Percentiles rank a stretch among this genome's conserved stretches.
Conservation (phyloP, 2,888 invertebrate species). For the Dolomedes plantarius region DNA sequence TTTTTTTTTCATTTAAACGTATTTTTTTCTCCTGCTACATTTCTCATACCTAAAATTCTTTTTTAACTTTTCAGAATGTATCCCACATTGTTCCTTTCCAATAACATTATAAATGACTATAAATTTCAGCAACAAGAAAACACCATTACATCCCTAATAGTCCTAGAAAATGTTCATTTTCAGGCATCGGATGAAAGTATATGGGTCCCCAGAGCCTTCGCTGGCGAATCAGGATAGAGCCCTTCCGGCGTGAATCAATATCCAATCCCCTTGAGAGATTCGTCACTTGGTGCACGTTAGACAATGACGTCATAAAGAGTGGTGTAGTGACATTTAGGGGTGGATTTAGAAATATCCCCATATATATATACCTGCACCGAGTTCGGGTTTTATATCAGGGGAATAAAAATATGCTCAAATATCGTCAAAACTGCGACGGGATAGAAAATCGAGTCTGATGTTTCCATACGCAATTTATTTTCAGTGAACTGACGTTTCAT, state of each 20-base stretch:
- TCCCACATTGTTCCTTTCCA: neutral
- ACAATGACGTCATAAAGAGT: neutral
- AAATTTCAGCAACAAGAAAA: neutral
- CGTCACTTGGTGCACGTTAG: constrained; percentile 4
- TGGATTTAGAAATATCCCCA: neutral
- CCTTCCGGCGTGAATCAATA: neutral
- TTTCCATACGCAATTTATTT: no score
- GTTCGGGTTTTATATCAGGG: neutral
- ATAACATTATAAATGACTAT: neutral
- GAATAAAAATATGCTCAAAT: neutral
- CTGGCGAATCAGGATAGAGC: neutral
- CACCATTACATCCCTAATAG: neutral
- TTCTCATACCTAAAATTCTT: no score
- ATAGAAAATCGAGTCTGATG: no score
- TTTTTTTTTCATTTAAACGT: no score
- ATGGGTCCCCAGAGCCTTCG: neutral
- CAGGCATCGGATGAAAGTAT: neutral
- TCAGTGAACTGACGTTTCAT: no score
- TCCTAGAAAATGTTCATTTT: neutral
- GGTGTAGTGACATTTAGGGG: neutral
- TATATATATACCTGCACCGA: neutral
- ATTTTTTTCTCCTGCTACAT: no score
- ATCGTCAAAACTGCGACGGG: no score
- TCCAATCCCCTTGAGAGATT: neutral
- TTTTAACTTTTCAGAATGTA: no score